Evolutionary conservation across 2,797 vertebrate species (phyloP), one percentile per base, ranked within the genome.

Genomic region (Nyctibius grandis): DNA sequence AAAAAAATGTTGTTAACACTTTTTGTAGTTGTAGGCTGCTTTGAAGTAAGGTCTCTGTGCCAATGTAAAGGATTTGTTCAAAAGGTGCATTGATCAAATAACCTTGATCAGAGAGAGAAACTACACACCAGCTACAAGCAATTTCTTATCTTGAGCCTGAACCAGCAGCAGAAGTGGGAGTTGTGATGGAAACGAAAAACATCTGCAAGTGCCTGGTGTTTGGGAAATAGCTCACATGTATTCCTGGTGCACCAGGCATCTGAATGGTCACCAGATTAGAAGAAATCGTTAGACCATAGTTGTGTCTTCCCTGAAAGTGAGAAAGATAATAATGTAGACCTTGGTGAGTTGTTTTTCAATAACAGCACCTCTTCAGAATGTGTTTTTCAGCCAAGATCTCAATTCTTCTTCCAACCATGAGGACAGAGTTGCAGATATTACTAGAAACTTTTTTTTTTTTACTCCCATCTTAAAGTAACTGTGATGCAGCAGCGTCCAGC

Each of bases 291-390:
- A 88, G 67, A 85, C 64, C 72, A 36, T 83, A 79, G 83, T 85
- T 96, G 29, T 93, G 95, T 93, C 90, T 96, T 85, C 74, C 21
- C 48, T 79, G 77, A 74, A 88, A 82, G 70, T 21, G 44, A 70
- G 60, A 22, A 59, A 96, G 90, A 95, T 93, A 87, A 89, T 45
- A 74, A 50, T 26, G 38, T 36, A 76, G 77, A 16, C 80, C 76
- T 70, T 14, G 29, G 26, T 2, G 8, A 70, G 36, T n/a, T 80
- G 74, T 73, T 89, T 90, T 95, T 77, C 68, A 36, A 4, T 38
- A 75, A 26, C 6, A 85, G 47, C 56, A 34, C 22, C 45, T 64
- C 73, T 67, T 70, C 36, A 64, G 50, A 78, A 44, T 15, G 34
- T 53, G 38, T 59, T 94, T 90, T 87, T 26, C 59, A 53, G 51